Base-by-base conservation (phyloP, 2,113 vertebrate species). In the Willisornis vidua region DNA sequence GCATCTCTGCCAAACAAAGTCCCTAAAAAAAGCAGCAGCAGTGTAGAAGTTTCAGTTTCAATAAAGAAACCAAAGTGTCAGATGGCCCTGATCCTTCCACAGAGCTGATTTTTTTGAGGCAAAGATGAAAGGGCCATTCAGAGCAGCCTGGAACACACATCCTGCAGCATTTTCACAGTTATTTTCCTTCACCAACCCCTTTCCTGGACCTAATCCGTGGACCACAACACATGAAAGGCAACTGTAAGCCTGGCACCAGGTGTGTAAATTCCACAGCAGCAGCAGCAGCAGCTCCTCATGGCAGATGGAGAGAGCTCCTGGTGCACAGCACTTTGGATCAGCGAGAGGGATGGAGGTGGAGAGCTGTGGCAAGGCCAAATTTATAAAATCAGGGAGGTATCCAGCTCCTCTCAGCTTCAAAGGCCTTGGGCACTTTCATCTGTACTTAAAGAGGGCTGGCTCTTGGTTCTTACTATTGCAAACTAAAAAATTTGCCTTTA, bases 121-220 rank as follows among this genome's bases (percentile, higher is more conserved):
- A 54, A 68, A 87, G 58, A 95, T 93, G 81, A 96, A 96, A 96
- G 78, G 20, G 13, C 87, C 85, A 93, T 96, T 96, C 85, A 97
- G 71, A 90, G 43, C 81, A 73, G 89, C 67, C 68, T 92, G 41
- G 51, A 87, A 87, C 55, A 61, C 26, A 78, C 77, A 46, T 89
- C 93, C 82, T 59, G 37, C 73, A 89, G 52, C 67, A 92, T 87
- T 93, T 93, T 87, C 74, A 61, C 57, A 91, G 81, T 86, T 95
- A 77, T 89, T 96, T 94, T 85, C 94, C 63, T 90, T 91, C 9
- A 5, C 62, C 24, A 88, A 26, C 20, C 72, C 54, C 43, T 87
- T 96, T 95, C 91, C 90, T 95, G 94, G 91, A 92, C 43, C 46
- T 91, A 85, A 91, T 79, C 81, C 58, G 4, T 25, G n/a, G 67